These are phyloP conservation scores for Drosophila asahinai DNA, from an alignment of 1,140 invertebrate genomes.

Conservation along the genomic window DNA sequence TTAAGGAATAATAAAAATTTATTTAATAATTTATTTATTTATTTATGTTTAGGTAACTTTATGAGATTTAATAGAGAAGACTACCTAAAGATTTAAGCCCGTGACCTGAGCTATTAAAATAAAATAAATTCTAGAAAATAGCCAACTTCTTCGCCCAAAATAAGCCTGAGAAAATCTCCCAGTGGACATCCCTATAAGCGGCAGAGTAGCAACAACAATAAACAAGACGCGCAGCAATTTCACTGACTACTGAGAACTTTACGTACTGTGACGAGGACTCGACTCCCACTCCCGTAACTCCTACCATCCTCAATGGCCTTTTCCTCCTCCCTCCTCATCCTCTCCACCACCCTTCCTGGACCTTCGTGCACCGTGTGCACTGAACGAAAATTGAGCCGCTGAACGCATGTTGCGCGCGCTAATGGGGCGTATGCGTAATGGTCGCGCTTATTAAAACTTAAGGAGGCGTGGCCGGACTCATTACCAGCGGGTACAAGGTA, in stretches of 20 bases:
- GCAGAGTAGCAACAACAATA: conserved; percentile 67
- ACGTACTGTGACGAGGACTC: conserved; percentile 73
- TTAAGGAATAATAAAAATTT: background rate
- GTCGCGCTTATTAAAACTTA: conserved; percentile 54
- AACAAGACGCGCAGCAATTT: conserved; percentile 78
- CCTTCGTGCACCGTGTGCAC: conserved; percentile 50
- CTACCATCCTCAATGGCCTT: background rate
- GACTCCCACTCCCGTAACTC: conserved; percentile 5
- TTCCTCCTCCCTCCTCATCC: background rate
- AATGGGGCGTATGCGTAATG: conserved; percentile 76
- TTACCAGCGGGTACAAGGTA: conserved; percentile 34
- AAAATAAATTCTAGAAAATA: background rate
- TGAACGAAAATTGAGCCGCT: conserved; percentile 57
- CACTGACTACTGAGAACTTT: conserved; percentile 81
- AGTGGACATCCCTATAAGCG: conserved; percentile 1
- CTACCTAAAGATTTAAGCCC: too few species aligned
- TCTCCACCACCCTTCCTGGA: background rate
- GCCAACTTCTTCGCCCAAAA: background rate
- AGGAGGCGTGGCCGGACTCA: conserved; percentile 47
- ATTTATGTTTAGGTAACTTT: too few species aligned
- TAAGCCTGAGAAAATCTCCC: background rate
- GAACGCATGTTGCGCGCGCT: conserved; percentile 38
- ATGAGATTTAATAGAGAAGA: too few species aligned
- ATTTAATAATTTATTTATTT: too few species aligned
- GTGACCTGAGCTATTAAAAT: too few species aligned